phyloP scores from a whole-genome alignment of 1,140 invertebrate genomes.

The Venustaconcha ellipsiformis region DNA sequence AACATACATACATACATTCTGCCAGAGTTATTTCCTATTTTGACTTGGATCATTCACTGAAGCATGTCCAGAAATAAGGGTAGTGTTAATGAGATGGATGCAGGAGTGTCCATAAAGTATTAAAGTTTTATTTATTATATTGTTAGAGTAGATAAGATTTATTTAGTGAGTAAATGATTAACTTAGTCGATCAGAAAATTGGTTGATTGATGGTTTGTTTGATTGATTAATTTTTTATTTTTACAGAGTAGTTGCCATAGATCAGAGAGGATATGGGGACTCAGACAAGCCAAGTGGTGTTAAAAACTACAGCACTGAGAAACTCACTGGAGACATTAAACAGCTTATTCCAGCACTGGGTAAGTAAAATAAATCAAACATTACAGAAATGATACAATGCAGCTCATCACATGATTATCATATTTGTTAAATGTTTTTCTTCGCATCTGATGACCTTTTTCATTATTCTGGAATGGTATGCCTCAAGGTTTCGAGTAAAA shows the following conservation, averaged over 20 bases:
- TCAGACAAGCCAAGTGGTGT: slow-evolving; percentile 82
- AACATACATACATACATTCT: background rate
- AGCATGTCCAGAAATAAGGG: too few relatives aligned
- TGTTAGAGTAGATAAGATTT: background rate
- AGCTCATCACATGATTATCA: slow-evolving; percentile 60
- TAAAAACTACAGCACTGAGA: slow-evolving; percentile 75
- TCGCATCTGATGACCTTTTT: background rate
- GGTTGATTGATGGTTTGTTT: background rate
- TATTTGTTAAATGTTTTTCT: background rate
- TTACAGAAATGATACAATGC: slow-evolving; percentile 70
- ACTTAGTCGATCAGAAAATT: background rate
- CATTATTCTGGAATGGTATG: background rate
- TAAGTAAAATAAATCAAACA: slow-evolving; percentile 20
- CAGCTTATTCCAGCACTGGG: slow-evolving; percentile 78
- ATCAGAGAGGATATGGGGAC: slow-evolving; percentile 85
- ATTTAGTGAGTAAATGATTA: background rate
- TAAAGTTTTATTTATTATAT: background rate
- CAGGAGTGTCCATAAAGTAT: background rate
- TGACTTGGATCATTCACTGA: too few relatives aligned
- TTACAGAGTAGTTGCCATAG: slow-evolving; percentile 80
- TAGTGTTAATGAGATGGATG: too few relatives aligned
- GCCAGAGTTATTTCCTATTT: too few relatives aligned
- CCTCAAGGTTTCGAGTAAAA: too few relatives aligned
- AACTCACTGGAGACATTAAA: slow-evolving; percentile 78
- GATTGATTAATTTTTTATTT: background rate